Evolutionary conservation across 2,888 invertebrate genomes (phyloP).

Genomic region (Tiliacea aurago): DNA sequence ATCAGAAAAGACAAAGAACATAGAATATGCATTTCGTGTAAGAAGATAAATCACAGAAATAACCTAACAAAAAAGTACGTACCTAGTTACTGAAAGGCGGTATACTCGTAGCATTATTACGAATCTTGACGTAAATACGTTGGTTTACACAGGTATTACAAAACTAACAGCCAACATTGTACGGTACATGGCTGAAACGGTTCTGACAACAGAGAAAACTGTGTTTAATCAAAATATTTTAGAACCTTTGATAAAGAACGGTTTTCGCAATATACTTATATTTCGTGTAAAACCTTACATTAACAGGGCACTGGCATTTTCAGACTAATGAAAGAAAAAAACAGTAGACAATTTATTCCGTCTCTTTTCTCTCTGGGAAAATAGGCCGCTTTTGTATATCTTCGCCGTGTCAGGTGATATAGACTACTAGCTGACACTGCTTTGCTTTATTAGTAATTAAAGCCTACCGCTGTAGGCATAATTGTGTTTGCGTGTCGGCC

Average conservation of each 20-base stretch:
- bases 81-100: neutral
- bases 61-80: neutral
- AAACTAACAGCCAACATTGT: conserved; percentile 24
- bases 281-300: conserved; percentile 43
- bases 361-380: conserved; percentile 45
- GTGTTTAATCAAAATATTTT: conserved; percentile 52
- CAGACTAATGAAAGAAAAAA: conserved; percentile 54
- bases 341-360: conserved; percentile 47
- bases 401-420: conserved; percentile 45
- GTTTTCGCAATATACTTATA: conserved; percentile 45
- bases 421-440: conserved; percentile 38
- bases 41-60: neutral
- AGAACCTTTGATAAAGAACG: conserved; percentile 18
- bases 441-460: conserved; percentile 58
- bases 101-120: neutral
- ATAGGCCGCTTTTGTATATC: conserved; percentile 57
- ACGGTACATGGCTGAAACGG: conserved; percentile 12
- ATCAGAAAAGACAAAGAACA: conserved; percentile 1
- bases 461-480: conserved; percentile 46
- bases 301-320: conserved; percentile 41
- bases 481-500: conserved; percentile 53
- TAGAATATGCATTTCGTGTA: neutral
- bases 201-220: conserved; percentile 18
- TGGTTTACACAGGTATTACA: conserved; percentile 8
- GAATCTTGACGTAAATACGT: neutral